These are phyloP conservation scores for Camelus bactrianus DNA, from an alignment of 2,113 vertebrate genomes.

Conservation along the genomic window DNA sequence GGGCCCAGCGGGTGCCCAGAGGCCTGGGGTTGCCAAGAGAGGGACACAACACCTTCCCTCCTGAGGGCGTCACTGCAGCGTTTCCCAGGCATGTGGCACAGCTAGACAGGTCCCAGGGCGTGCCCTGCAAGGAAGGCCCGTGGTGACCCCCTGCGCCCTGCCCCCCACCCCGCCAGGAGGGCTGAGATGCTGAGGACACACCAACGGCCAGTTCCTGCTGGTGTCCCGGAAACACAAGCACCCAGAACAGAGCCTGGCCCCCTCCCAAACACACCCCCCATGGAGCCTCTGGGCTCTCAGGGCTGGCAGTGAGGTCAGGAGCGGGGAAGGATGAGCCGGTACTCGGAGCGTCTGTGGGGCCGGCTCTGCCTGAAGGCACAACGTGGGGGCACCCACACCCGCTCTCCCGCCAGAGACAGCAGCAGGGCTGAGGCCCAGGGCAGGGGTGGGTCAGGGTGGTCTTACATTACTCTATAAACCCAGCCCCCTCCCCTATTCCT, in stretches of 20 bases:
- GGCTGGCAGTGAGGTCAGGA: background rate
- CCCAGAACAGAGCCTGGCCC: background rate
- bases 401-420: background rate
- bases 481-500: background rate
- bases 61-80: too few relatives aligned
- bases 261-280: too few relatives aligned
- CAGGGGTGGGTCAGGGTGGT: background rate
- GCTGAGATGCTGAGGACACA: background rate
- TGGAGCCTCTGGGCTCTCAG: background rate
- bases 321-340: too few relatives aligned
- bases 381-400: background rate
- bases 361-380: background rate
- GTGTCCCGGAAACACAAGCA: too few relatives aligned
- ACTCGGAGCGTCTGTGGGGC: background rate
- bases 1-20: background rate
- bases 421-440: fast-evolving
- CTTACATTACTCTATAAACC: too few relatives aligned
- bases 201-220: background rate
- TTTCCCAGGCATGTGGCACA: background rate
- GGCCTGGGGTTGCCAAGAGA: background rate
- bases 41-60: background rate
- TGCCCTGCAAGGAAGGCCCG: fast-evolving
- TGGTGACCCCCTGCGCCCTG: background rate
- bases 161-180: background rate
- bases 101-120: fast-evolving